phyloP scores from a whole-genome alignment of 2,113 vertebrate genomes.

The Alligator mississippiensis region DNA sequence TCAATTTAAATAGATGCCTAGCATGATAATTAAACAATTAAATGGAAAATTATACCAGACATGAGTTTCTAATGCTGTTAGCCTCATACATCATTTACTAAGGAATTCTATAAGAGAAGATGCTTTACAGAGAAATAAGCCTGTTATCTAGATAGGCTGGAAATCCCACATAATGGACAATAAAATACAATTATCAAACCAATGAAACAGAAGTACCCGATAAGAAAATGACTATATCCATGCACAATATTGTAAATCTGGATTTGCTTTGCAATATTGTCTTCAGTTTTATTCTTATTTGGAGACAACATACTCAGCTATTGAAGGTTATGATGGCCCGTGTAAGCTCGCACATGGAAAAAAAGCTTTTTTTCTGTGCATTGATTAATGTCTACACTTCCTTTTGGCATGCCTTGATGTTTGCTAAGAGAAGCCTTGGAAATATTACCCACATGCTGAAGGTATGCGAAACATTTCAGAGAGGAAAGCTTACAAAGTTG shows the following conservation, averaged over 20 bases:
- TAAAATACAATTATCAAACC: not conserved
- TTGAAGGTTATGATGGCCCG: not conserved
- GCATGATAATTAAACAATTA: not conserved
- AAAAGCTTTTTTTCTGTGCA: not conserved
- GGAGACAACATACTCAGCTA: not conserved
- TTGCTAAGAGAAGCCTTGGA: constrained; percentile 32
- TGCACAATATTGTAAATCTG: not conserved
- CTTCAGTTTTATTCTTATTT: not conserved
- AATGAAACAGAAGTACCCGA: not conserved
- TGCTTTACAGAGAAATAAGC: not conserved
- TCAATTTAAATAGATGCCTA: not conserved
- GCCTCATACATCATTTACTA: not conserved
- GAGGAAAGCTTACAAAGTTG: constrained; percentile 40
- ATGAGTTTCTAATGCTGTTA: not conserved
- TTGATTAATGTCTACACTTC: constrained; percentile 9
- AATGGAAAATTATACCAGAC: not conserved
- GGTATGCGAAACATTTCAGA: constrained; percentile 43
- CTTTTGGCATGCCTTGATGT: constrained; percentile 33
- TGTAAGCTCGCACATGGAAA: not conserved
- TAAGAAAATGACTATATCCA: not conserved
- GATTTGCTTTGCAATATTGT: not conserved
- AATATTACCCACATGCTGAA: constrained; percentile 1
- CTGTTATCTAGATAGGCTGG: not conserved
- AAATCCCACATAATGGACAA: not conserved
- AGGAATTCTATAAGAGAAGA: not conserved